Evolutionary conservation across 2,113 vertebrate genomes (phyloP), one percentile per base, ranked within the genome.

Genomic region (Lampris incognitus): DNA sequence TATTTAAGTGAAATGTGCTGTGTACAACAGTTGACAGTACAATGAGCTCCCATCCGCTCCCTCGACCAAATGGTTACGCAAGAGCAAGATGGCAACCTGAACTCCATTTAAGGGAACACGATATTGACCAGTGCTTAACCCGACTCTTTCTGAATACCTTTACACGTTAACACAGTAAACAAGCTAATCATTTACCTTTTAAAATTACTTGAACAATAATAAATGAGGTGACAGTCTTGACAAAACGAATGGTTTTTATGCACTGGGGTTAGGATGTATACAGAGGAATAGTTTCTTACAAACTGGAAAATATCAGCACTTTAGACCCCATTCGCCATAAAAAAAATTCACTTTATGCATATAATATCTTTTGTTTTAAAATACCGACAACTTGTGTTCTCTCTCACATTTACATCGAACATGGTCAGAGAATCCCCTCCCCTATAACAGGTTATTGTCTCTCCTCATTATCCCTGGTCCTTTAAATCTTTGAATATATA

Each of bases 371-470:
- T 78, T 87, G 74, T 68, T 85, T 72, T 64, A n/a, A 76, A 59
- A 74, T 9, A 83, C 42, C 69, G 79, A 88, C 73, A 0, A 56
- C 49, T 60, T 36, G 7, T 69, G 55, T 36, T 62, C 54, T 61
- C 57, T 42, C 50, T 65, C 64, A 72, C 24, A 58, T 77, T 67
- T 58, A 49, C 42, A 66, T 74, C 48, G 39, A 75, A 65, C 24
- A 74, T 40, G 55, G 76, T 40, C 44, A 67, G 4, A 74, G 2
- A 67, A 75, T 78, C 67, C 67, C 67, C 75, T 67, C 51, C 46
- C 46, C 38, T 76, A 24, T 24, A 24, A 13, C 40, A 80, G 39
- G 41, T 90, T 91, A 91, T 91, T 91, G 82, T 83, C 74, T 75
- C 79, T 64, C 69, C 68, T 67, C 61, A 64, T 64, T 11, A 58